phyloP scores from a whole-genome alignment of 1,140 invertebrate genomes.

The Drosophila nikananu region DNA sequence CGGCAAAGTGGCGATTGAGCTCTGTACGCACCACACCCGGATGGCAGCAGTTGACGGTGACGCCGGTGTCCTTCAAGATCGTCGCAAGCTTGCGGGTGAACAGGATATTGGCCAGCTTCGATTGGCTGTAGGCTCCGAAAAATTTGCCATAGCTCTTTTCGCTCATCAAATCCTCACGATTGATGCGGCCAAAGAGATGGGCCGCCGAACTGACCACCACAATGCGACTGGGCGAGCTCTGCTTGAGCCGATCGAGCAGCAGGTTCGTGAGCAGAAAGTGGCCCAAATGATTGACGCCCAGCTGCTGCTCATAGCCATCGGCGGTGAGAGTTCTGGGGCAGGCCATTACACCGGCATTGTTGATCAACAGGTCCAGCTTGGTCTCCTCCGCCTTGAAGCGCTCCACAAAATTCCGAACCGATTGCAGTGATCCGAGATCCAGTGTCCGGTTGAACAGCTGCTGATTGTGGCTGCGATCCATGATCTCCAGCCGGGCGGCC shows the following conservation, averaged over 20 bases:
- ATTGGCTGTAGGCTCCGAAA: slow-evolving; percentile 88
- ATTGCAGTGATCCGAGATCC: slow-evolving; percentile 92
- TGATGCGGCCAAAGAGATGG: slow-evolving; percentile 87
- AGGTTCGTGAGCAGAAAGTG: slow-evolving; percentile 94
- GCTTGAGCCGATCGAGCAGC: slow-evolving; percentile 88
- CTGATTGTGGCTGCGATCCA: slow-evolving; percentile 85
- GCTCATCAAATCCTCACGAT: slow-evolving; percentile 90
- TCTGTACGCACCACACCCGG: slow-evolving; percentile 92
- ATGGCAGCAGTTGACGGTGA: slow-evolving; percentile 90
- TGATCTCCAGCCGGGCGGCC: slow-evolving; percentile 86
- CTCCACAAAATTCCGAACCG: slow-evolving; percentile 84
- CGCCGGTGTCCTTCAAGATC: slow-evolving; percentile 87
- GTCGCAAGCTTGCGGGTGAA: slow-evolving; percentile 89
- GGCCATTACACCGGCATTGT: slow-evolving; percentile 95
- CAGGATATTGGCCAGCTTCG: slow-evolving; percentile 92
- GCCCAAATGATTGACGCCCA: slow-evolving; percentile 92
- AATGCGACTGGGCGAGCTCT: slow-evolving; percentile 87
- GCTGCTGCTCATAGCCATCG: slow-evolving; percentile 93
- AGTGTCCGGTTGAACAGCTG: slow-evolving; percentile 88
- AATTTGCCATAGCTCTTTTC: slow-evolving; percentile 87
- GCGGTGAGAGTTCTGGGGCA: slow-evolving; percentile 88
- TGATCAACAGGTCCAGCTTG: slow-evolving; percentile 93
- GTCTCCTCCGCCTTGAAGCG: slow-evolving; percentile 87
- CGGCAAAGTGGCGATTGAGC: slow-evolving; percentile 88
- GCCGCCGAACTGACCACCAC: slow-evolving; percentile 79